phyloP scores from a whole-genome alignment of 1,140 invertebrate genomes.

The Drosophila navojoa region DNA sequence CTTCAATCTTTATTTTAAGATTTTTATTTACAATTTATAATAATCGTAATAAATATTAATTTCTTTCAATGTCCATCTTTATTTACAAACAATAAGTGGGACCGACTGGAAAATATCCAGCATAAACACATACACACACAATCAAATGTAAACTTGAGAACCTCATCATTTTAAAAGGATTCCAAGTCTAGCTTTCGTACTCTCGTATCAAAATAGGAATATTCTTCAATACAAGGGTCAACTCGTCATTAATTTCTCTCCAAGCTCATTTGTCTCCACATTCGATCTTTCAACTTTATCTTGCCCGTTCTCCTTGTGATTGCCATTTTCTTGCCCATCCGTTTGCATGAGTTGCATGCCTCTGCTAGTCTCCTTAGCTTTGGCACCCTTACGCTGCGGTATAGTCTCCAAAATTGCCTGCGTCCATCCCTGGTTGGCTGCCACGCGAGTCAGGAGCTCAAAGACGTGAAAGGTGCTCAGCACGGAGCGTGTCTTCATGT shows the following conservation, averaged over 20 bases:
- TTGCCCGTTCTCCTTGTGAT: background rate
- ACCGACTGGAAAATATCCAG: too few species aligned
- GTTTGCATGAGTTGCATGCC: background rate
- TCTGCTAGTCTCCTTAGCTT: conserved; percentile 65
- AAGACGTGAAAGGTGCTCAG: conserved; percentile 99
- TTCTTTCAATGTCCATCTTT: conserved; percentile 50
- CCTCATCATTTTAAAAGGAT: background rate
- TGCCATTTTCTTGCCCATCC: background rate
- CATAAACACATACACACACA: too few species aligned
- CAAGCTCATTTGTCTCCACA: too few species aligned
- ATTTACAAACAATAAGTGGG: conserved; percentile 80
- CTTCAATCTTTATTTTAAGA: conserved; percentile 1
- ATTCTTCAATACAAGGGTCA: conserved; percentile 1
- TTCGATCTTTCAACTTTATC: background rate
- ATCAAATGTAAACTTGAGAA: too few species aligned
- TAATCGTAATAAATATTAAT: background rate
- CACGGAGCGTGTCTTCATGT: conserved; percentile 97
- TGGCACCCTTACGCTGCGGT: conserved; percentile 90
- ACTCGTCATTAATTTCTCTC: background rate
- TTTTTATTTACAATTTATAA: background rate
- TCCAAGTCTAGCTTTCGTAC: too few species aligned
- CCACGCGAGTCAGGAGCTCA: conserved; percentile 93
- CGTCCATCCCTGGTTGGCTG: conserved; percentile 92
- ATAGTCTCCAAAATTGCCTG: conserved; percentile 92
- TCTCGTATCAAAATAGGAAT: background rate